Conservation (phyloP, 2,113 vertebrate species). For the Hippocampus guttulatus region DNA sequence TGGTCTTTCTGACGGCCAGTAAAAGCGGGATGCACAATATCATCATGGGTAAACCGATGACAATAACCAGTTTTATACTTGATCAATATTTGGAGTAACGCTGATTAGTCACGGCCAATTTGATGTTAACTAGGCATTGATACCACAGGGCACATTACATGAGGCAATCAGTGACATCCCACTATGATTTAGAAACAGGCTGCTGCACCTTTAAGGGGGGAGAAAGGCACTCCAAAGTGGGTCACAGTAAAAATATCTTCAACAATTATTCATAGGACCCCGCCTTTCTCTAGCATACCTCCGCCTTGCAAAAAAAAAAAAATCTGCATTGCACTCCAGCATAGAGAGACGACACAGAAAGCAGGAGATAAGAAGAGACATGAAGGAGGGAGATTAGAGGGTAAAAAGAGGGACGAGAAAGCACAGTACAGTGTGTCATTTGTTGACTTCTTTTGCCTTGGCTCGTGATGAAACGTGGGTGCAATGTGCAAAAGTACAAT, state of each 20-base stretch:
- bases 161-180: not conserved
- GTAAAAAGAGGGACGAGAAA: slow-evolving; percentile 21
- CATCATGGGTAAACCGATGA: not conserved
- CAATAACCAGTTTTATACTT: not conserved
- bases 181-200: slow-evolving; percentile 26
- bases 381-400: slow-evolving; percentile 10
- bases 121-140: not conserved
- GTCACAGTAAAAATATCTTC: slow-evolving; percentile 80
- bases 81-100: not conserved
- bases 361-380: slow-evolving; percentile 9
- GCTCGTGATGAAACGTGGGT: slow-evolving; percentile 59
- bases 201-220: slow-evolving; percentile 70
- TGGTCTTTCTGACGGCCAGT: not conserved
- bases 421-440: slow-evolving; percentile 18
- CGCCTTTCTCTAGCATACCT: slow-evolving; percentile 63
- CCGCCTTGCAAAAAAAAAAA: slow-evolving; percentile 41
- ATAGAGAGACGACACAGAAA: slow-evolving; percentile 49
- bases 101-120: not conserved
- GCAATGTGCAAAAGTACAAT: slow-evolving; percentile 44
- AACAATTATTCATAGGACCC: slow-evolving; percentile 76
- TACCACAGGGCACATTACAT: not conserved
- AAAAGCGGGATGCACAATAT: not conserved
- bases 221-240: slow-evolving; percentile 72
- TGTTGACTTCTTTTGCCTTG: slow-evolving; percentile 54
- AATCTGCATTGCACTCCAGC: slow-evolving; percentile 70